Evolutionary conservation across 2,113 vertebrate genomes (phyloP).

Genomic region (Chloropsis hardwickii): DNA sequence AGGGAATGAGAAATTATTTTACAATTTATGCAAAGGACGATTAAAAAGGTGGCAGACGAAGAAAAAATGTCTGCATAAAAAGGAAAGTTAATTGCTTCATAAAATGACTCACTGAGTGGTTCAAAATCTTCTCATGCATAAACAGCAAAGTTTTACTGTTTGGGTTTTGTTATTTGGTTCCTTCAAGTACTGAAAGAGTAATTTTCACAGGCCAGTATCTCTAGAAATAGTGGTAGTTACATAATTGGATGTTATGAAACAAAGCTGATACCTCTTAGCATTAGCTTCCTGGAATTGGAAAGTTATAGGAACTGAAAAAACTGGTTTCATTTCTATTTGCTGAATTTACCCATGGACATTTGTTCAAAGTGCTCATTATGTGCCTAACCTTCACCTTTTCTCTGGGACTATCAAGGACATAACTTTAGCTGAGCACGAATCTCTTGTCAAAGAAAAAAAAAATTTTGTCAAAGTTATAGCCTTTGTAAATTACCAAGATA

Average conservation of each 20-base stretch:
- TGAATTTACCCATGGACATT: neutral
- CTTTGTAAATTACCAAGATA: neutral
- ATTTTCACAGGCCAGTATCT: neutral
- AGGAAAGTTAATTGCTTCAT: conserved; percentile 54
- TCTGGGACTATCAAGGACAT: neutral
- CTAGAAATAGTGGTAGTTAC: neutral
- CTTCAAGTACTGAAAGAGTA: neutral
- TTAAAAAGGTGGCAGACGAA: conserved; percentile 58
- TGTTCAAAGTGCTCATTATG: neutral
- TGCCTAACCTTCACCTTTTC: neutral
- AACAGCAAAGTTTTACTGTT: conserved; percentile 55
- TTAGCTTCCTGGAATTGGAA: neutral
- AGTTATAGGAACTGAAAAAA: neutral
- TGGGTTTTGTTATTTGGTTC: conserved; percentile 44
- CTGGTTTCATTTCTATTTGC: neutral
- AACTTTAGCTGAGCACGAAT: neutral
- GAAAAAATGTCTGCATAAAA: conserved; percentile 58
- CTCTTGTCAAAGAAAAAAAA: neutral
- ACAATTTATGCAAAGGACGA: conserved; percentile 54
- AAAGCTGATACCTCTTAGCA: neutral
- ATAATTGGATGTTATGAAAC: conserved; percentile 16
- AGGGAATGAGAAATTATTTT: conserved; percentile 59
- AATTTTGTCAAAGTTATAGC: neutral
- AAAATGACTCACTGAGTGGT: conserved; percentile 59
- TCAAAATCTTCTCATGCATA: conserved; percentile 56